Evolutionary conservation across 2,113 vertebrate species (phyloP), one percentile per base, ranked within the genome.

Genomic region (Aphyosemion australe): DNA sequence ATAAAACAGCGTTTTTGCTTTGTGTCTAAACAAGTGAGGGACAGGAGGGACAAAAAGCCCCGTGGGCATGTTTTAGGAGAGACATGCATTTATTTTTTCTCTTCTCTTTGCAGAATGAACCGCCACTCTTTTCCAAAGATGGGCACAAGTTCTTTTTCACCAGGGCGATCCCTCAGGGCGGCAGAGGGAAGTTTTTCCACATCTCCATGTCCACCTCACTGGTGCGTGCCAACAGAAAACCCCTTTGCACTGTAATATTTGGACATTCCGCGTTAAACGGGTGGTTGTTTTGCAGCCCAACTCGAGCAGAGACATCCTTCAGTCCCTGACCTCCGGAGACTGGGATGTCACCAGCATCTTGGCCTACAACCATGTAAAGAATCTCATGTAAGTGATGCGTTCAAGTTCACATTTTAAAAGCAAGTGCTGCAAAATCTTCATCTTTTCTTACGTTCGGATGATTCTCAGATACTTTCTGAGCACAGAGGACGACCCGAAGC

Each of bases 271-370:
- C 37, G 8, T 71, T 59, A 11, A 56, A 8, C 54, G 19, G 71
- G 15, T 68, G 46, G 58, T 83, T 84, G 46, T 88, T 42, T 76
- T 87, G 55, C 61, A 99, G 97, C 94, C 94, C 37, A 98, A 98
- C 79, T 94, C 89, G 1, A 98, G 95, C 88, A 94, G 91, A 0
- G 95, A 98, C 60, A 96, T 94, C 8, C 92, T 98, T 15, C 94
- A 98, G 84, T 92, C 96, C 10, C 93, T 99, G 84, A 98, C 97
- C 12, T 98, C 96, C 0, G 97, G 97, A 3, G 94, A 97, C 10
- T 99, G 97, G 97, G 97, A 98, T 46, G 96, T 97, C 79, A 98
- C 96, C 65, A 91, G 90, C 85, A 94, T 99, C 84, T 75, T 99
- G 89, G 92, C 96, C 71, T 98, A 95, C 4, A 91, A 95, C n/a